A percentile compares a stretch with the other conserved stretches of the same genome.
Evolutionary conservation across 2,888 invertebrate species (phyloP).

Genomic region (Itoplectis maculator): DNA sequence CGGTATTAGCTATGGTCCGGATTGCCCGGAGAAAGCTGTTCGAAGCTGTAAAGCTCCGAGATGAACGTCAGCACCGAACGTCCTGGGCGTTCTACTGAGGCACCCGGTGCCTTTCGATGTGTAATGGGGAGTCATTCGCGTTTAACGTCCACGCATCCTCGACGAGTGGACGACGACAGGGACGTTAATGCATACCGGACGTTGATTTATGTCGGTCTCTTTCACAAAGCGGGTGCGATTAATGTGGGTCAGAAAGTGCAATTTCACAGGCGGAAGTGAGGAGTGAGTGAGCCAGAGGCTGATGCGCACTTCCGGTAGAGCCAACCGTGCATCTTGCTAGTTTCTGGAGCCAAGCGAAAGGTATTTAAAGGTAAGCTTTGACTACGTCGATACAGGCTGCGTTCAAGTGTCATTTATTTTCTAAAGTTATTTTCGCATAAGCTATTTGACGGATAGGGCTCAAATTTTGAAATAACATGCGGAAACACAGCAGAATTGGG

Average conservation of each 20-base stretch:
- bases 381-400: too few relatives aligned
- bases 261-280: background rate
- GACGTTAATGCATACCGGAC: conserved; percentile 65
- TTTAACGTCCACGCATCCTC: conserved; percentile 30
- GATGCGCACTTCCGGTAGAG: background rate
- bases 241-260: conserved; percentile 20
- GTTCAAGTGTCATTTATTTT: too few relatives aligned
- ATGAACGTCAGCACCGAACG: background rate
- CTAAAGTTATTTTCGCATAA: too few relatives aligned
- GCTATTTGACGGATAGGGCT: too few relatives aligned
- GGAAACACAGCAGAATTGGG: too few relatives aligned
- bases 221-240: conserved; percentile 26
- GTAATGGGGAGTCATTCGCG: conserved; percentile 48
- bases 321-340: background rate
- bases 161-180: conserved; percentile 4
- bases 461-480: too few relatives aligned
- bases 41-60: conserved; percentile 44
- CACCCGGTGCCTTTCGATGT: conserved; percentile 63
- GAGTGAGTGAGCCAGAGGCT: background rate
- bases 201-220: conserved; percentile 68
- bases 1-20: conserved; percentile 2
- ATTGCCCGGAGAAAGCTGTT: conserved; percentile 55
- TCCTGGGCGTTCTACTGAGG: conserved; percentile 16
- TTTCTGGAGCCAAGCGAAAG: too few relatives aligned
- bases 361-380: too few relatives aligned